phyloP scores from a whole-genome alignment of 1,140 invertebrate genomes.

The Nixonia krombeini region DNA sequence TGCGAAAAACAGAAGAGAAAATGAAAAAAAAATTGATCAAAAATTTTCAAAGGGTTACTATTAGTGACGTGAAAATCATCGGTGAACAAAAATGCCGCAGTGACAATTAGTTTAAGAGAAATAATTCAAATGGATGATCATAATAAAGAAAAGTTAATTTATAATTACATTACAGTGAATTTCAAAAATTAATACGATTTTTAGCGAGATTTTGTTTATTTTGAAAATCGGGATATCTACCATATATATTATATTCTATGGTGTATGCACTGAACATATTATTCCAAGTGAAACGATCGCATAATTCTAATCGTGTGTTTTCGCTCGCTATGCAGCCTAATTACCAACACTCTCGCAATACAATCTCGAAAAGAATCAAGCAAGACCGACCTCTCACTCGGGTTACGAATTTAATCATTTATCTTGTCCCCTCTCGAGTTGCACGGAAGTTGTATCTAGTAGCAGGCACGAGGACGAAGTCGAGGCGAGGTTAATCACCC shows the following conservation, averaged over 20 bases:
- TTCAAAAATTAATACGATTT: too few relatives aligned
- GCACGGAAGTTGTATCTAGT: constrained; percentile 55
- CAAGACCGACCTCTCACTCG: neutral
- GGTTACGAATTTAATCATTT: constrained; percentile 4
- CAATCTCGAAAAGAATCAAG: neutral
- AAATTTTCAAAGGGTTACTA: too few relatives aligned
- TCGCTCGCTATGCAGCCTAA: too few relatives aligned
- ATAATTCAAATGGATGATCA: too few relatives aligned
- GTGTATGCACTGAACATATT: neutral
- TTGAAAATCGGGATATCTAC: neutral
- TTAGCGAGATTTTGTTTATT: too few relatives aligned
- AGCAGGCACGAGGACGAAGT: constrained; percentile 54
- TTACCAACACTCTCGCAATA: neutral
- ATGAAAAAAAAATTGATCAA: too few relatives aligned
- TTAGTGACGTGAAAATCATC: too few relatives aligned
- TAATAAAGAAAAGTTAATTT: too few relatives aligned
- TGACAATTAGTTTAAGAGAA: too few relatives aligned
- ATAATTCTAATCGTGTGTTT: constrained; percentile 4
- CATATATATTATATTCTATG: neutral
- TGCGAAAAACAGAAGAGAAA: too few relatives aligned
- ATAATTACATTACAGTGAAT: too few relatives aligned
- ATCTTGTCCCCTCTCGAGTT: constrained; percentile 11
- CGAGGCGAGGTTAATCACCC: constrained; percentile 63
- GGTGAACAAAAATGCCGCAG: too few relatives aligned
- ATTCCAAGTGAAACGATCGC: neutral